These are phyloP conservation scores for Amphimedon queenslandica DNA, from an alignment of 37 sponge, comb jelly and placozoan species.

Conservation along the genomic window DNA sequence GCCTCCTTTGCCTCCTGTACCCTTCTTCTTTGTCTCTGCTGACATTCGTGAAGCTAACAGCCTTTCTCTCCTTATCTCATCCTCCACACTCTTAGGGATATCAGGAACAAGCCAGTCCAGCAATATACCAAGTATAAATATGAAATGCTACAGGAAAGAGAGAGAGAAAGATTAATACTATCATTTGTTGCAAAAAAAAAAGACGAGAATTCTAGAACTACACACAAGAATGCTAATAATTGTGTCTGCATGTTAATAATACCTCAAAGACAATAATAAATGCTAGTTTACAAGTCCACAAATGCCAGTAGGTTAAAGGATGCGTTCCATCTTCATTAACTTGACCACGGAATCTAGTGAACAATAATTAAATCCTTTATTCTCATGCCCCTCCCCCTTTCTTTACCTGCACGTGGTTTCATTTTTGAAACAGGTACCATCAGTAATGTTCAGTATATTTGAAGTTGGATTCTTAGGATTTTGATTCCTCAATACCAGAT, in stretches of 20 bases:
- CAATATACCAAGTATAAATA: conserved; percentile 72
- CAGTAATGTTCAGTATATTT: too few species aligned
- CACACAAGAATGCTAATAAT: not conserved
- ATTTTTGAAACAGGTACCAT: too few species aligned
- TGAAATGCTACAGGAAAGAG: conserved; percentile 72
- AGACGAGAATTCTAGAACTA: not conserved
- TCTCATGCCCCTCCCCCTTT: too few species aligned
- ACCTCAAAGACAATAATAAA: conserved; percentile 95
- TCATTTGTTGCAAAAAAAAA: too few species aligned
- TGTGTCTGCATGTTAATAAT: too few species aligned
- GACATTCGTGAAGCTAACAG: conserved; percentile 48
- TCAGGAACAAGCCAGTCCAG: conserved; percentile 89
- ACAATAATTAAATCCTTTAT: too few species aligned
- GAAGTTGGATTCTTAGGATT: too few species aligned
- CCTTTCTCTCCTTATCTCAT: conserved; percentile 90
- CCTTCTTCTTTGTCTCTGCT: too few species aligned
- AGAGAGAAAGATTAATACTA: too few species aligned
- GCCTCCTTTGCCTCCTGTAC: too few species aligned
- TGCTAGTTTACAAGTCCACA: conserved; percentile 52
- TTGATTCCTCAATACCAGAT: too few species aligned
- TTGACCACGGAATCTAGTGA: conserved; percentile 57
- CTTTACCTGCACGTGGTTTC: too few species aligned
- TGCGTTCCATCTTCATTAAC: conserved; percentile 1
- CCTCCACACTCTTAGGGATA: conserved; percentile 81
- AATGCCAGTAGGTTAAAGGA: conserved; percentile 48